A percentile compares a stretch with the other conserved stretches of the same genome.
Conservation (phyloP, 1,140 invertebrate genomes). For the Conus betulinus region DNA sequence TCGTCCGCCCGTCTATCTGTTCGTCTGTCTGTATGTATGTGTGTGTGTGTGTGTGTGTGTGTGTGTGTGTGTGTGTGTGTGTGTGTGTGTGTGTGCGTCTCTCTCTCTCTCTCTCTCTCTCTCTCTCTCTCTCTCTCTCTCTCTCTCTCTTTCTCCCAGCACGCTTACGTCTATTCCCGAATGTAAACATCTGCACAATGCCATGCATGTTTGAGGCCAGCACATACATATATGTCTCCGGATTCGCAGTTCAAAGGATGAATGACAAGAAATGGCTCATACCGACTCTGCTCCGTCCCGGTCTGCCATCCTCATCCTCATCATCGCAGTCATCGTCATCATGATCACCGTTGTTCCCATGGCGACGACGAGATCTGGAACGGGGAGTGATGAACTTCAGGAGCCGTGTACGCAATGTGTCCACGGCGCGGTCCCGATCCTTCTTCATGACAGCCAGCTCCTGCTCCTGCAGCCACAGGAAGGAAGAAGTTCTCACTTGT, state of each 20-base stretch:
- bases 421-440: conserved; percentile 1
- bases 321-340: neutral
- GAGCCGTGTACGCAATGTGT: neutral
- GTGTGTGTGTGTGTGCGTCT: too few species aligned
- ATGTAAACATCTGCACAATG: too few species aligned
- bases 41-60: too few species aligned
- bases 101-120: too few species aligned
- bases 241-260: neutral
- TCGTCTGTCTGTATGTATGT: too few species aligned
- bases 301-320: neutral
- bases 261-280: neutral
- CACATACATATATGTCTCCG: neutral
- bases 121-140: too few species aligned
- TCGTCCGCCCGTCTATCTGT: too few species aligned
- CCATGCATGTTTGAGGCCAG: too few species aligned
- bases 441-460: neutral
- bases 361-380: neutral
- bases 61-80: too few species aligned
- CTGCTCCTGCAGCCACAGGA: neutral
- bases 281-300: neutral
- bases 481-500: too few species aligned
- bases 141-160: too few species aligned
- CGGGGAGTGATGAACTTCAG: neutral
- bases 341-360: neutral
- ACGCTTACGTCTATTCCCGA: too few species aligned